These are phyloP conservation scores for Coptodon rendalli DNA, from an alignment of 2,113 vertebrate genomes.

Conservation along the genomic window DNA sequence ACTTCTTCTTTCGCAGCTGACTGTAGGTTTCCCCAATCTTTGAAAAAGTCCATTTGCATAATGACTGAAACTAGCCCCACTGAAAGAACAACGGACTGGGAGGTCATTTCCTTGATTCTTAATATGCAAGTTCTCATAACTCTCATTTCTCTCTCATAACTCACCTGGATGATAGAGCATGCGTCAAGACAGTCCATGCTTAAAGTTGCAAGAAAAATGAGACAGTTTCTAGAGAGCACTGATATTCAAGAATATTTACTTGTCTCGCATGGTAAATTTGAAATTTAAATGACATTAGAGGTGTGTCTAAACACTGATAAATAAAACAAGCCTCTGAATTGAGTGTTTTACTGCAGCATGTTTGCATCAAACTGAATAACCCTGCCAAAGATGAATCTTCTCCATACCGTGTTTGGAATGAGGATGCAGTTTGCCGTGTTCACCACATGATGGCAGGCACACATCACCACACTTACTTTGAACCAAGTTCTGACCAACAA, in stretches of 20 bases:
- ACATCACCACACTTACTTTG: background rate
- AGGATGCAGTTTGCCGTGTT: background rate
- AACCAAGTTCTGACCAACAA: background rate
- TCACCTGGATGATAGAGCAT: background rate
- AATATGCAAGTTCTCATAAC: background rate
- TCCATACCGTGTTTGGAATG: background rate
- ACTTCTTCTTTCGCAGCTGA: background rate
- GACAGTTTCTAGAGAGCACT: background rate
- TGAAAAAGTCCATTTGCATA: background rate
- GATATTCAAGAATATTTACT: background rate
- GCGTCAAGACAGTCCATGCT: background rate
- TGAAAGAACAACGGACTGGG: background rate
- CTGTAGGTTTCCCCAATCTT: background rate
- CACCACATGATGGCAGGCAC: conserved; percentile 54
- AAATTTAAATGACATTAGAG: background rate
- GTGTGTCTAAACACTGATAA: background rate
- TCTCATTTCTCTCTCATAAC: background rate
- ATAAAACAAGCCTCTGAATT: background rate
- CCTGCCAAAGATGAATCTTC: background rate
- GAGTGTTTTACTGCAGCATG: background rate
- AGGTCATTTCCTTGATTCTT: background rate
- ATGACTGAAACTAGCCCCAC: background rate
- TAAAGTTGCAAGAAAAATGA: background rate
- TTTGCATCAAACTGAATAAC: background rate
- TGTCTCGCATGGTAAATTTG: background rate